Evolutionary conservation across 1,140 invertebrate genomes (phyloP), one percentile per base, ranked within the genome.

Genomic region (Drosophila sproati): DNA sequence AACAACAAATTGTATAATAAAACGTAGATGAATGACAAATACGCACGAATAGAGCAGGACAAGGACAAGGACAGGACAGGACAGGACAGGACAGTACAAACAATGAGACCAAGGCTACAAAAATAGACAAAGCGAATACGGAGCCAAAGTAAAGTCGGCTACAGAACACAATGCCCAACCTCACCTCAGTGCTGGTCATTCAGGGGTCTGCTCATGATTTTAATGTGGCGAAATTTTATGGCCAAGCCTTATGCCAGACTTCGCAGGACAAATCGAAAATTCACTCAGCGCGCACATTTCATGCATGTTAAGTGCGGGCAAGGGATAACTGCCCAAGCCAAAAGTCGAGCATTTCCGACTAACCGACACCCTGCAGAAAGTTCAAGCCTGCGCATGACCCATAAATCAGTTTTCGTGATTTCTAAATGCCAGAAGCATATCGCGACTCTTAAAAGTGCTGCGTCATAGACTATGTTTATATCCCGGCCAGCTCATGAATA

Each of bases 1-100:
- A 73, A 73, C 66, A 74, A 88, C 82, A 88, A 87, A 87, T 87
- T 86, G 83, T 82, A 88, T 88, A 83, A 69, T 86, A 88, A 86
- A 86, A 48, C 55, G 60, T 51, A 59, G 54, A 41, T 61, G 77
- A 85, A 86, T 86, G 82, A 68, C 75, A 86, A 77, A 85, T 72
- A 78, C 29, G 63, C 82, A 82, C 75, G 78, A 66, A 85, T 55
- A 60, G 59, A 72, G 62, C 57, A 77, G 43, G 64, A 57, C n/a
- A 48, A 67, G 41, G 47, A n/a, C n/a, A n/a, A n/a, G n/a, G n/a
- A n/a, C n/a, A n/a, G n/a, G n/a, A 41, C 37, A 59, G 61, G 62
- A n/a, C 56, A 56, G 32, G 47, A 85, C 55, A 60, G 59, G 68
- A 57, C 57, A 77, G 43, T 60, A 57, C n/a, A 63, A 66, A 87